Percentiles rank a stretch among this genome's conserved stretches.
These are phyloP conservation scores for Psammodynastes pulverulentus DNA, from an alignment of 2,113 vertebrate species.

Conservation along the genomic window DNA sequence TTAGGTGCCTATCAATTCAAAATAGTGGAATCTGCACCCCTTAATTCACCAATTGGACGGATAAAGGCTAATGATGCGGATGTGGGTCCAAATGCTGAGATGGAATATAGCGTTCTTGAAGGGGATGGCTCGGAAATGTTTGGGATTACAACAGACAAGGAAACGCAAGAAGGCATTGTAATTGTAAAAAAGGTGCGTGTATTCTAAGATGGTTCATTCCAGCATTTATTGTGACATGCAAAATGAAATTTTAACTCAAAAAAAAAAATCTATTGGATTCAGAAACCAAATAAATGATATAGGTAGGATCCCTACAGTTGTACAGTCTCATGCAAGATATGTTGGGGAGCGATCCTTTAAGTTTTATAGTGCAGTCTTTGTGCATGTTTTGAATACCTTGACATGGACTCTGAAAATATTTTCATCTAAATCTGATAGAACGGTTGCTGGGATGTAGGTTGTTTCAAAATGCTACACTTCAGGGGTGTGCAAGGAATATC, in stretches of 20 bases:
- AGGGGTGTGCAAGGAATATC: background rate
- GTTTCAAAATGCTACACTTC: background rate
- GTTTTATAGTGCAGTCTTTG: background rate
- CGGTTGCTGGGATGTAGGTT: background rate
- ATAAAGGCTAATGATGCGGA: conserved; percentile 87
- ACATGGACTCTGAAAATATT: background rate
- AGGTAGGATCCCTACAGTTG: background rate
- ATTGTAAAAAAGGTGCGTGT: conserved; percentile 83
- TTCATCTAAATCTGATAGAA: background rate
- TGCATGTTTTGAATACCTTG: background rate
- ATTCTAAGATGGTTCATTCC: background rate
- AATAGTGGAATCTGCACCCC: conserved; percentile 75
- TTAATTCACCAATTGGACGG: conserved; percentile 75
- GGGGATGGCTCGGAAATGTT: conserved; percentile 88
- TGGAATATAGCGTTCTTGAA: conserved; percentile 84
- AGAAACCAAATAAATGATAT: background rate
- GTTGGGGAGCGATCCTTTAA: background rate
- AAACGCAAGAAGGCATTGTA: conserved; percentile 88
- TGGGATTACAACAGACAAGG: conserved; percentile 80
- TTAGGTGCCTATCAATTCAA: conserved; percentile 88
- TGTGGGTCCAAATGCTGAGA: conserved; percentile 84
- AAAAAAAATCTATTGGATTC: background rate
- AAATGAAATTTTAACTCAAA: background rate
- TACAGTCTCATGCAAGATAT: background rate
- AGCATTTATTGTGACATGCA: background rate